These are phyloP conservation scores for Periophthalmodon schlosseri DNA, from an alignment of 2,113 vertebrate genomes.

Conservation along the genomic window DNA sequence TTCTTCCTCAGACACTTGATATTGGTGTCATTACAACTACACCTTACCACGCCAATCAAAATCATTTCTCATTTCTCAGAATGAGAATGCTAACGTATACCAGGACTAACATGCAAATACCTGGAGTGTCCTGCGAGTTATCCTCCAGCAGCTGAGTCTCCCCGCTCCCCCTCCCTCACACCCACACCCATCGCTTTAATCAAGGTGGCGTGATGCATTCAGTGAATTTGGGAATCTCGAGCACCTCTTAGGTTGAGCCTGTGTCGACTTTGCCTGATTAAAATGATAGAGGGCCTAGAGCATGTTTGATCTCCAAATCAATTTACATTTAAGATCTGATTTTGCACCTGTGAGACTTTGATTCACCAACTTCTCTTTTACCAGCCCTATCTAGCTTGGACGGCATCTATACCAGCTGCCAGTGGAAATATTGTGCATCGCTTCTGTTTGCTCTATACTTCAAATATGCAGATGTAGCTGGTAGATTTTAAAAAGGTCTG, in stretches of 20 bases:
- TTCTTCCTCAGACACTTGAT: no score
- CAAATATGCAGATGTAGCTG: constrained; percentile 29
- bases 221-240: constrained; percentile 61
- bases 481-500: constrained; percentile 21
- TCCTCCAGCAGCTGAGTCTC: constrained; percentile 36
- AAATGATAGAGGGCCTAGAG: constrained; percentile 67
- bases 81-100: neutral
- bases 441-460: constrained; percentile 16
- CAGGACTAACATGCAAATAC: constrained; percentile 2
- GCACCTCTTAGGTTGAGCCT: constrained; percentile 60
- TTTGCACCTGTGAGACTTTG: constrained; percentile 71
- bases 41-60: neutral
- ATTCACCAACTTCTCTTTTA: constrained; percentile 52
- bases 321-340: constrained; percentile 74
- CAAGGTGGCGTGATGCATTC: constrained; percentile 65
- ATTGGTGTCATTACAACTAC: no score
- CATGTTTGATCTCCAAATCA: constrained; percentile 76
- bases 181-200: constrained; percentile 52
- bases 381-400: constrained; percentile 27
- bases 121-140: constrained; percentile 19
- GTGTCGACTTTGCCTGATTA: constrained; percentile 69
- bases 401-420: constrained; percentile 66
- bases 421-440: constrained; percentile 45
- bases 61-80: neutral
- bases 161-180: constrained; percentile 2